A percentile compares a stretch with the other conserved stretches of the same genome.
Evolutionary conservation across 2,113 vertebrate genomes (phyloP).

Genomic region (Cyphotilapia sp.): DNA sequence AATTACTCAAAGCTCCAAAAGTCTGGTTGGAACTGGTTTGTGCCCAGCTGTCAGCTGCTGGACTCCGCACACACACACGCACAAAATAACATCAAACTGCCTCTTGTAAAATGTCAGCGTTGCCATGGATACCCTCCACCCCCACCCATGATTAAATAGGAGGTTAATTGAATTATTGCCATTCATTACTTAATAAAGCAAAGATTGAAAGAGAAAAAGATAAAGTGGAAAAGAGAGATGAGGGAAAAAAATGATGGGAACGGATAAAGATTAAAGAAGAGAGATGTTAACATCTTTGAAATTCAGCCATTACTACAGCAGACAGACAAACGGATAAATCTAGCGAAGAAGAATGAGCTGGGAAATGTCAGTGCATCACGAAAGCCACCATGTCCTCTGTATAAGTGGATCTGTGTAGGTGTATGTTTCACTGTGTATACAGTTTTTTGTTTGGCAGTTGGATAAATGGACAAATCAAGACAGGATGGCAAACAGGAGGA

Average conservation of each 20-base stretch:
- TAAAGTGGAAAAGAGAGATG: not conserved
- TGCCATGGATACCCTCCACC: conserved; percentile 37
- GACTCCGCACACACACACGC: not conserved
- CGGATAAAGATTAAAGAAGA: not conserved
- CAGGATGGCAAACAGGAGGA: conserved; percentile 1
- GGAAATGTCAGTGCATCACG: not conserved
- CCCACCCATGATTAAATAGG: conserved; percentile 29
- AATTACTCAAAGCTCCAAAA: conserved; percentile 1
- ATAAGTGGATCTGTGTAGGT: not conserved
- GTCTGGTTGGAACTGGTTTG: conserved; percentile 44
- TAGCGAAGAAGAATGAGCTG: not conserved
- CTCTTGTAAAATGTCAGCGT: conserved; percentile 60
- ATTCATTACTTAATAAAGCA: conserved; percentile 37
- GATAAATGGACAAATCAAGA: conserved; percentile 36
- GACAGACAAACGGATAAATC: not conserved
- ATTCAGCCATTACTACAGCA: not conserved
- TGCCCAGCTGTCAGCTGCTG: conserved; percentile 54
- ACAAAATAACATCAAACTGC: conserved; percentile 33
- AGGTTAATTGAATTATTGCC: conserved; percentile 65
- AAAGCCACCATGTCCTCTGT: not conserved
- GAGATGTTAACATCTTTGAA: not conserved
- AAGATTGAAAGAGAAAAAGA: not conserved
- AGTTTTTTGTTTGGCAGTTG: not conserved
- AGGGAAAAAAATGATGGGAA: not conserved
- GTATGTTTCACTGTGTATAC: not conserved